Evolutionary conservation across 1,140 invertebrate genomes (phyloP).

Genomic region (Ganaspis sp.): DNA sequence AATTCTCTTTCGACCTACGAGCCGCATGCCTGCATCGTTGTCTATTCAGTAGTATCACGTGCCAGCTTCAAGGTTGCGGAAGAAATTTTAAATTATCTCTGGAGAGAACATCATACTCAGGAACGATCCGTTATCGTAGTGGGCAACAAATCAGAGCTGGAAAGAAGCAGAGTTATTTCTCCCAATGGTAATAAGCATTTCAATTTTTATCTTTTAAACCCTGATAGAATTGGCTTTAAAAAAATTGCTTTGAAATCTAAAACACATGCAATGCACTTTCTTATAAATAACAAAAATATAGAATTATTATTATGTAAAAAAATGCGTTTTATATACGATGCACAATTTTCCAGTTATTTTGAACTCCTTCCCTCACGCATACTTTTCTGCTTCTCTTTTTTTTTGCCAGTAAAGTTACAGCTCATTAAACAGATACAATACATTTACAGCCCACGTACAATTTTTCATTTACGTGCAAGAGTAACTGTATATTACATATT

Average conservation of each 20-base stretch:
- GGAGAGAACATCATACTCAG: conserved; percentile 86
- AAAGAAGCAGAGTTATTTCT: conserved; percentile 87
- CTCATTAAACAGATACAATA: not conserved
- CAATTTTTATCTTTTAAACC: not conserved
- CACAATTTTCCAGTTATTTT: no score
- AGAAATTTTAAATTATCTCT: conserved; percentile 88
- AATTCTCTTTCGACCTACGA: conserved; percentile 91
- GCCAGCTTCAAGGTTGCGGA: conserved; percentile 86
- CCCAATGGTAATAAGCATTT: conserved; percentile 81
- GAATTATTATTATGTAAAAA: no score
- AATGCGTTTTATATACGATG: no score
- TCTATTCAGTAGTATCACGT: conserved; percentile 90
- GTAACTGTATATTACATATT: not conserved
- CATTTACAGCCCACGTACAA: not conserved
- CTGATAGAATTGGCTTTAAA: no score
- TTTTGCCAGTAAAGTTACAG: not conserved
- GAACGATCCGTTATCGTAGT: conserved; percentile 93
- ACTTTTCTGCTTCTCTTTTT: not conserved
- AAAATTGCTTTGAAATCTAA: no score
- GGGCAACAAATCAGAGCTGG: conserved; percentile 95
- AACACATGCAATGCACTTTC: no score
- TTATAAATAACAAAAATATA: no score
- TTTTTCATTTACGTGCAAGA: not conserved
- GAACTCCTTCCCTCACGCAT: no score
- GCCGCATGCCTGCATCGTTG: conserved; percentile 91